Base-by-base conservation (phyloP, 2,113 vertebrate species). In the Alligator sinensis region DNA sequence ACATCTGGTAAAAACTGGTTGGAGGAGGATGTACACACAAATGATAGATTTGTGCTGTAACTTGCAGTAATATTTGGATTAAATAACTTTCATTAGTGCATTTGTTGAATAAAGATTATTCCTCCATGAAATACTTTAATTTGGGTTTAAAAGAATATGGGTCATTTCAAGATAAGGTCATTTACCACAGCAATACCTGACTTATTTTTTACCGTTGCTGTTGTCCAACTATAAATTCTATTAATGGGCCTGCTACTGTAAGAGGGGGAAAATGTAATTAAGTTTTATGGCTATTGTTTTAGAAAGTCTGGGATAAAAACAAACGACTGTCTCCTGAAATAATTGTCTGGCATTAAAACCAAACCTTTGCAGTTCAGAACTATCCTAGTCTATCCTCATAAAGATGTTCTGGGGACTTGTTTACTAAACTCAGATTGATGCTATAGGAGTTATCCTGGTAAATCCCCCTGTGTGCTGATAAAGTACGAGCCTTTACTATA, bases 361-460 rank as follows among this genome's bases (percentile, higher is more conserved):
- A 83, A 90, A 89, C 66, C 19, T 5, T 3, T 70, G 24, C 55
- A 79, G 92, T 84, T 80, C 76, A 21, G 84, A 82, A 6, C 91
- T 80, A 78, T 34, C 85, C 57, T 87, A 34, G 16, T 89, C 83
- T 95, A 1, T 91, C 27, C 27, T 88, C 61, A 95, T 86, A 38
- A 87, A 79, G 58, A 63, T 28, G 2, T 89, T 58, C 74, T 61
- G 62, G 58, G 55, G 80, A 95, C 92, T 96, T 97, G 82, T 63
- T 38, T 80, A 84, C 86, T 84, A 91, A 92, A 95, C 77, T 96
- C 79, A 91, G 57, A 91, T 60, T 72, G 90, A 92, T 86, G 10
- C 34, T 92, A 61, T 74, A 88, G 80, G 91, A 97, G 86, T 91
- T 95, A 93, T 28, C 47, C 78, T n/a, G 80, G 60, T 82, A 90